Evolutionary conservation across 2,888 invertebrate genomes (phyloP).

Genomic region (Thymelicus acteon): DNA sequence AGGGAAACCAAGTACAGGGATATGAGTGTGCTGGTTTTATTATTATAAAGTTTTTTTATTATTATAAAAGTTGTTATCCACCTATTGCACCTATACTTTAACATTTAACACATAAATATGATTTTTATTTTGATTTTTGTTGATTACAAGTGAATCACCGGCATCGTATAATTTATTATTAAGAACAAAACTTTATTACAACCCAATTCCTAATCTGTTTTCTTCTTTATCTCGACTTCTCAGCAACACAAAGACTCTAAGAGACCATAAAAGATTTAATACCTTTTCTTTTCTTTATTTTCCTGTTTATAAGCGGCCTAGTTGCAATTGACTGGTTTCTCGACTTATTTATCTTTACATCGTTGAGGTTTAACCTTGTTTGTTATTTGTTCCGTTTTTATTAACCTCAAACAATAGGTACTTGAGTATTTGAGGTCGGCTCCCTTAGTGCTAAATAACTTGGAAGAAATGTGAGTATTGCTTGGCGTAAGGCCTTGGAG

Average conservation of each 20-base stretch:
- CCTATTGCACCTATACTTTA: too few relatives aligned
- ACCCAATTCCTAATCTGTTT: not conserved
- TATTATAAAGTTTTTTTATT: too few relatives aligned
- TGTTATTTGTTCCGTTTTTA: slow-evolving; percentile 8
- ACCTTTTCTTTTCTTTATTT: slow-evolving; percentile 22
- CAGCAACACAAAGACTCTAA: slow-evolving; percentile 9
- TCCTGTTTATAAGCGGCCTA: slow-evolving; percentile 26
- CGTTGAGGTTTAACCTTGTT: not conserved
- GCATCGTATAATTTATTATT: too few relatives aligned
- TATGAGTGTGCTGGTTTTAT: too few relatives aligned
- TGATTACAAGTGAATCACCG: too few relatives aligned
- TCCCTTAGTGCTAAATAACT: not conserved
- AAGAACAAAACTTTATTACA: too few relatives aligned
- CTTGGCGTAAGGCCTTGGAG: not conserved
- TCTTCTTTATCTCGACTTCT: slow-evolving; percentile 12
- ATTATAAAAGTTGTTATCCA: too few relatives aligned
- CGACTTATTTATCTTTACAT: slow-evolving; percentile 19
- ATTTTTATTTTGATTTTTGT: too few relatives aligned
- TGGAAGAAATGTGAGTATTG: not conserved
- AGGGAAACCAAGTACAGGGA: too few relatives aligned
- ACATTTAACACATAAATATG: too few relatives aligned
- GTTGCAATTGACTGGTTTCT: slow-evolving; percentile 19
- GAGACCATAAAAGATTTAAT: slow-evolving; percentile 18
- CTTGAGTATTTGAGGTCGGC: not conserved
- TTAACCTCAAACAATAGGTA: not conserved